A percentile compares a stretch with the other conserved stretches of the same genome.
Evolutionary conservation across 1,140 invertebrate genomes (phyloP).

Genomic region (Bombus affinis): DNA sequence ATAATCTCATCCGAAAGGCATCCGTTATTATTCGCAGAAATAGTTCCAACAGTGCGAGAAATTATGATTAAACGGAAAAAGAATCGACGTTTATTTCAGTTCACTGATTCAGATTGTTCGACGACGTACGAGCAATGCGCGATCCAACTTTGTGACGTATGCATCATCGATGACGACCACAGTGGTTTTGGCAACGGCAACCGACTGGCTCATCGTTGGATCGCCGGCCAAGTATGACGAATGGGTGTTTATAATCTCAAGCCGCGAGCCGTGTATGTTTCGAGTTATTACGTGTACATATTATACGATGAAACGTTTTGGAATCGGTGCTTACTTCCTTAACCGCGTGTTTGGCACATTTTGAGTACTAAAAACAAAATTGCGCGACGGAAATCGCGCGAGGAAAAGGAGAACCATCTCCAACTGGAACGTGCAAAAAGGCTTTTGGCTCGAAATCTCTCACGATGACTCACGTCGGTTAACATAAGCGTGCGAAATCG

Average conservation of each 20-base stretch:
- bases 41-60: not conserved
- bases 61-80: not conserved
- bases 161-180: slow-evolving; percentile 34
- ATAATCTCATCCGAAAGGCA: slow-evolving; percentile 15
- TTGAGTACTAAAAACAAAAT: not conserved
- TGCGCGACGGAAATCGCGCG: not conserved
- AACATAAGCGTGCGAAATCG: not conserved
- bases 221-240: slow-evolving; percentile 36
- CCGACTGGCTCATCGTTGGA: slow-evolving; percentile 9
- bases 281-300: not conserved
- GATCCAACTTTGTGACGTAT: not conserved
- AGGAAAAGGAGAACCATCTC: not conserved
- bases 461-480: not conserved
- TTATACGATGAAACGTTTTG: not conserved
- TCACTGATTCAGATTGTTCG: slow-evolving; percentile 14
- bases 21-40: not conserved
- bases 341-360: not conserved
- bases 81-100: slow-evolving; percentile 25
- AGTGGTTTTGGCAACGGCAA: slow-evolving; percentile 14
- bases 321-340: not conserved
- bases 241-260: not conserved
- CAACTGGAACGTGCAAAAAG: not conserved
- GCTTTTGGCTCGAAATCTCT: not conserved
- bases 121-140: not conserved
- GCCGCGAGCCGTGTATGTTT: not conserved